phyloP scores from a whole-genome alignment of 2,888 invertebrate species.

The Drosophila macrospina region DNA sequence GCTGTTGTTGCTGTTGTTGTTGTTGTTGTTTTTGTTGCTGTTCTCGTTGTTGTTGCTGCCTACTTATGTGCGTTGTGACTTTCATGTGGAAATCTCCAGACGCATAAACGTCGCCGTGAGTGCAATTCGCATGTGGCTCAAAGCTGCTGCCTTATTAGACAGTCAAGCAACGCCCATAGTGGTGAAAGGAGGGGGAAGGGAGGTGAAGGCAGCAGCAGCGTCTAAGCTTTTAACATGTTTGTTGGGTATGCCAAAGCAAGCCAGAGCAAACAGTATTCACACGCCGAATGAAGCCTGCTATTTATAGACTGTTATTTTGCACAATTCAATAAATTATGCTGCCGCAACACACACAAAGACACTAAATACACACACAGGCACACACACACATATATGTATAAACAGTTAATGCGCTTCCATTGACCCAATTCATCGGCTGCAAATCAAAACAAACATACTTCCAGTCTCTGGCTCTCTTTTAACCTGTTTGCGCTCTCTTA shows the following conservation, averaged over 20 bases:
- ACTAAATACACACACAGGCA: neutral
- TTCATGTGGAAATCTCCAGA: constrained; percentile 25
- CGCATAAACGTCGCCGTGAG: constrained; percentile 52
- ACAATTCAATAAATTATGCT: constrained; percentile 73
- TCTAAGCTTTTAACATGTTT: constrained; percentile 35
- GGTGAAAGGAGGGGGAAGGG: neutral
- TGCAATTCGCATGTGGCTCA: constrained; percentile 56
- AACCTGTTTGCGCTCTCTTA: constrained; percentile 25
- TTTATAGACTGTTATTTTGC: constrained; percentile 52
- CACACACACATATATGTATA: neutral
- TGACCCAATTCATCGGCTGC: constrained; percentile 65
- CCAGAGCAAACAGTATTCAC: no score
- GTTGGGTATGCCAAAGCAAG: no score
- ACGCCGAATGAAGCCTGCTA: constrained; percentile 58
- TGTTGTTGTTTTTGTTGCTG: no score
- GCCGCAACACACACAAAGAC: constrained; percentile 41
- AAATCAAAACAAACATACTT: constrained; percentile 70
- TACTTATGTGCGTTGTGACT: constrained; percentile 57
- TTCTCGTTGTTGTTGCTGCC: constrained; percentile 44
- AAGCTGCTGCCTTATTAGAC: constrained; percentile 60
- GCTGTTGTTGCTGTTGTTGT: no score
- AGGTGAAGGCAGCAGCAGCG: neutral
- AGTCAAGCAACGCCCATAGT: neutral
- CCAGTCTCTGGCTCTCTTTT: constrained; percentile 29
- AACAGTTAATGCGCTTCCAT: constrained; percentile 66